phyloP scores from a whole-genome alignment of 2,113 vertebrate genomes.

The Elephantulus edwardii region DNA sequence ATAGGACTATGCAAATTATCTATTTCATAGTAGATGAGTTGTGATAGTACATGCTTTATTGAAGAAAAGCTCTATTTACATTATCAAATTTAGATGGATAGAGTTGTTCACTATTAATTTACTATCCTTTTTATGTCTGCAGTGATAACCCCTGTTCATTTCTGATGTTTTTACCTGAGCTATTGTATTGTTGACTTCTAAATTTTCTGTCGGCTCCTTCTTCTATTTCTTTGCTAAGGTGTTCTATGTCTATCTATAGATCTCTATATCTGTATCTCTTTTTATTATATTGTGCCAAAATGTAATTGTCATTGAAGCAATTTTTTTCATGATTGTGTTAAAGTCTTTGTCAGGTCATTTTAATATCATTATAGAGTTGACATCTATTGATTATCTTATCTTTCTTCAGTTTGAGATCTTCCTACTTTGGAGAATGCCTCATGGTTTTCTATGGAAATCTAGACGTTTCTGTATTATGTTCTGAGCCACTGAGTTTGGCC shows the following conservation, averaged over 20 bases:
- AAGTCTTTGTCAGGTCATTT: background rate
- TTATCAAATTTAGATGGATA: constrained; percentile 1
- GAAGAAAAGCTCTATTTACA: background rate
- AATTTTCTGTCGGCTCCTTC: background rate
- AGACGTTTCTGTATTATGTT: background rate
- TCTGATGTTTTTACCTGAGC: background rate
- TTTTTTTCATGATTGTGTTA: background rate
- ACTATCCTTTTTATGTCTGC: background rate
- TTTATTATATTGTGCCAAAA: background rate
- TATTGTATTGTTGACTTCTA: background rate
- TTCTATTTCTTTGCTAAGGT: background rate
- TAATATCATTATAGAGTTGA: background rate
- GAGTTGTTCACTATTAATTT: background rate
- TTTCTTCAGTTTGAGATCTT: background rate
- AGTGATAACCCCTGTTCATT: background rate
- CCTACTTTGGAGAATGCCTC: background rate
- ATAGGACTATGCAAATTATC: background rate
- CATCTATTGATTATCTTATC: background rate
- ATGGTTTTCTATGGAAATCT: constrained; percentile 1
- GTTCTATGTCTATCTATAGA: too few relatives aligned
- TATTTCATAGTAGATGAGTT: background rate
- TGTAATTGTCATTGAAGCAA: background rate
- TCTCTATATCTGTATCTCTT: too few relatives aligned
- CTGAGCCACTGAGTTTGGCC: background rate
- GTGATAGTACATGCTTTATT: background rate